Percentiles rank a stretch among this genome's conserved stretches.
Conservation (phyloP, 2,113 vertebrate genomes). For the Podocnemis expansa region DNA sequence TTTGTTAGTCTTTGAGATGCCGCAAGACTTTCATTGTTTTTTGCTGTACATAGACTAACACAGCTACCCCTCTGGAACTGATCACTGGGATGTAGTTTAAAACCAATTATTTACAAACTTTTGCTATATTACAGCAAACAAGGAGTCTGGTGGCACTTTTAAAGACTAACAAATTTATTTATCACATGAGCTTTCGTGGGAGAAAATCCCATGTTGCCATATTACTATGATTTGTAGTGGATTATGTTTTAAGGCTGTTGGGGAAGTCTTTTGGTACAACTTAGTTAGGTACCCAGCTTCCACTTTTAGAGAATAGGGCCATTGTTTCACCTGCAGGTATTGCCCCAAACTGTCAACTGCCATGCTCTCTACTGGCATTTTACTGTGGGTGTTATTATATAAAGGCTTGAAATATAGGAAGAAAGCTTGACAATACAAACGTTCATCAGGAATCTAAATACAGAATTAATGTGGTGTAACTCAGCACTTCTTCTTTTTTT, state of each 20-base stretch:
- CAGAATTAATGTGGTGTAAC: background rate
- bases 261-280: background rate
- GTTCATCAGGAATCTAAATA: background rate
- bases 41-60: too few species aligned
- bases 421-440: background rate
- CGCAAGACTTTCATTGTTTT: too few species aligned
- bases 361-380: background rate
- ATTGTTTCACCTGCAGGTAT: background rate
- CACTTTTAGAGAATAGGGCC: background rate
- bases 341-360: background rate
- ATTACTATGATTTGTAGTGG: background rate
- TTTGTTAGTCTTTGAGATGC: too few species aligned
- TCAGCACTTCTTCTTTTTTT: background rate
- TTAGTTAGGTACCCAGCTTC: background rate
- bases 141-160: too few species aligned
- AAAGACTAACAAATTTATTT: too few species aligned
- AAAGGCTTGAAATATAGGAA: background rate
- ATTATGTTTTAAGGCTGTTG: background rate
- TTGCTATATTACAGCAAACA: background rate
- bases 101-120: background rate
- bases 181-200: too few species aligned
- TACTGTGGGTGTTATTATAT: background rate
- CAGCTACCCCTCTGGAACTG: too few species aligned
- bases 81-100: background rate
- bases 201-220: too few species aligned